Evolutionary conservation across 2,888 invertebrate species (phyloP).

Genomic region (Ichneumon xanthorius): DNA sequence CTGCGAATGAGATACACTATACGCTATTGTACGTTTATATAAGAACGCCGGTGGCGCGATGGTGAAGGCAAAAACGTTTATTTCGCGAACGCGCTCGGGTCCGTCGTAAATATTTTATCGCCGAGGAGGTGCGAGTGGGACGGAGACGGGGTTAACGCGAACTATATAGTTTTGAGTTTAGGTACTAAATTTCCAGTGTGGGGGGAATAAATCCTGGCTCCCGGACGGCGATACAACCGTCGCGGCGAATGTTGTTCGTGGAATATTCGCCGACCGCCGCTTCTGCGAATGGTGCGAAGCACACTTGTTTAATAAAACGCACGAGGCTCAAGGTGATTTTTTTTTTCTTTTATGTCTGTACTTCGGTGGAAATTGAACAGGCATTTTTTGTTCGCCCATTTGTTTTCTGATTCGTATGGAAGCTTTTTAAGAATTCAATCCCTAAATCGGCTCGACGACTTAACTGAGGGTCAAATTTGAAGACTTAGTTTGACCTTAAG

Average conservation of each 20-base stretch:
- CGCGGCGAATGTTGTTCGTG: slow-evolving; percentile 6
- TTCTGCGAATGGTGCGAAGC: slow-evolving; percentile 2
- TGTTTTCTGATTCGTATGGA: too few relatives aligned
- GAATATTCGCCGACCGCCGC: background rate
- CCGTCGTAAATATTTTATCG: slow-evolving; percentile 45
- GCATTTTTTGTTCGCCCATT: too few relatives aligned
- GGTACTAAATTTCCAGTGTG: slow-evolving; percentile 4
- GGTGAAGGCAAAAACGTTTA: slow-evolving; percentile 30
- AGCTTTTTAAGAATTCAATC: too few relatives aligned
- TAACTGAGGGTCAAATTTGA: too few relatives aligned
- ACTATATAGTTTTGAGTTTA: background rate
- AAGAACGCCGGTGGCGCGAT: background rate
- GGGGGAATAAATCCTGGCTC: slow-evolving; percentile 29
- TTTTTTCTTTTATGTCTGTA: too few relatives aligned
- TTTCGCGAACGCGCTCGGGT: slow-evolving; percentile 35
- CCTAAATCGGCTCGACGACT: too few relatives aligned
- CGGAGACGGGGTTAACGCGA: background rate
- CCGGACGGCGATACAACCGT: slow-evolving; percentile 12
- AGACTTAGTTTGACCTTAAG: too few relatives aligned
- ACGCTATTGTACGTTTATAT: background rate
- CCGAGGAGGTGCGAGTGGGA: slow-evolving; percentile 26
- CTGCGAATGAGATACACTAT: slow-evolving; percentile 2
- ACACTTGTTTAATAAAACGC: background rate
- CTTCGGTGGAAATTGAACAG: too few relatives aligned
- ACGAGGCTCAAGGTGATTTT: background rate